Conservation (phyloP, 1,140 invertebrate genomes). For the Mycetomoellerius zeteki region DNA sequence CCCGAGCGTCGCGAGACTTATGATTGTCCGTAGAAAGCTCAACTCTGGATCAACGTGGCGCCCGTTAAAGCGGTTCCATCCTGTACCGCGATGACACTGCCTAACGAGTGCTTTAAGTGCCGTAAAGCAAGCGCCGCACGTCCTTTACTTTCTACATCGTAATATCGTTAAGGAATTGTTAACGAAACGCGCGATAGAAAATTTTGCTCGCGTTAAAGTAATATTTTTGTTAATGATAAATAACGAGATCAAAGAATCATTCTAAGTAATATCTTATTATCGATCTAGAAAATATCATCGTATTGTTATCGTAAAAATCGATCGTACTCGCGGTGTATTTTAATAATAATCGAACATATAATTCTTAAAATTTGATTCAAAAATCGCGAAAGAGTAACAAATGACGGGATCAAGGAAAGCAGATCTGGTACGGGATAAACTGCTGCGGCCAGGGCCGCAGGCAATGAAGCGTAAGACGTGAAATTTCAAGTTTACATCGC, state of each 20-base stretch:
- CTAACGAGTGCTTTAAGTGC: constrained; percentile 80
- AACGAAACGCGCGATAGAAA: constrained; percentile 65
- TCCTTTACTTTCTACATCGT: constrained; percentile 60
- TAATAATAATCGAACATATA: not conserved
- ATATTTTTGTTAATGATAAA: not conserved
- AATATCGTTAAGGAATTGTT: constrained; percentile 79
- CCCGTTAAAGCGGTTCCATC: constrained; percentile 76
- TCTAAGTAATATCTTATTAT: too few species aligned
- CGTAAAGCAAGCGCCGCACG: constrained; percentile 84
- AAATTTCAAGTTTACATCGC: constrained; percentile 80
- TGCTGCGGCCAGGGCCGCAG: constrained; percentile 64
- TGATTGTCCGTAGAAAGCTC: constrained; percentile 80
- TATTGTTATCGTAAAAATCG: not conserved
- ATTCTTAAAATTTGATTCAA: constrained; percentile 11
- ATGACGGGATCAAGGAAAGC: constrained; percentile 37
- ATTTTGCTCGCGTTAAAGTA: constrained; percentile 27
- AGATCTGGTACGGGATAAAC: constrained; percentile 40
- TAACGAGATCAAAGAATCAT: not conserved
- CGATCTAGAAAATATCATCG: not conserved
- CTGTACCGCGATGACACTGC: constrained; percentile 47
- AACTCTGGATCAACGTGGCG: constrained; percentile 82
- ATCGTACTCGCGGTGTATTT: not conserved
- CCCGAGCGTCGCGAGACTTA: constrained; percentile 80
- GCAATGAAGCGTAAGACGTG: constrained; percentile 66
- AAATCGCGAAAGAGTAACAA: constrained; percentile 9